Conservation (phyloP, 2,888 invertebrate genomes). For the Polyploca ridens region DNA sequence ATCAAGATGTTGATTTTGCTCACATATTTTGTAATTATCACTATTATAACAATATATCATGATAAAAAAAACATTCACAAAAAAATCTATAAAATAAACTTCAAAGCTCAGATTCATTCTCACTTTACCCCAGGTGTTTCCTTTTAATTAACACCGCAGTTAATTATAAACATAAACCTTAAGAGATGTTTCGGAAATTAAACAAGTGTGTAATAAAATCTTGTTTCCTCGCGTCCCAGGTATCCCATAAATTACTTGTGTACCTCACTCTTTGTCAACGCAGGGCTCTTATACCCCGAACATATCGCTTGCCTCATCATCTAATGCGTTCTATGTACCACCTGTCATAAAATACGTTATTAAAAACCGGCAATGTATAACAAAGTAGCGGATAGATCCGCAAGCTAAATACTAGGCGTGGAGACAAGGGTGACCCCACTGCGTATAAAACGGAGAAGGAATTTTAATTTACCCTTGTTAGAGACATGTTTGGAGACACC, state of each 20-base stretch:
- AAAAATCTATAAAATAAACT: background rate
- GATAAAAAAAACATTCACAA: background rate
- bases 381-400: background rate
- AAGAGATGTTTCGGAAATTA: constrained; percentile 55
- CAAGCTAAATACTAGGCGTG: constrained; percentile 14
- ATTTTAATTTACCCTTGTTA: constrained; percentile 79
- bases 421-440: constrained; percentile 50
- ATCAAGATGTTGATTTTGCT: no score
- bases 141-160: constrained; percentile 45
- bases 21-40: no score
- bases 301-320: constrained; percentile 9
- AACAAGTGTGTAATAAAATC: constrained; percentile 66
- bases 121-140: constrained; percentile 22
- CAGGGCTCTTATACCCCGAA: constrained; percentile 17
- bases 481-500: constrained; percentile 45
- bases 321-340: constrained; percentile 14
- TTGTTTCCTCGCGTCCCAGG: constrained; percentile 49
- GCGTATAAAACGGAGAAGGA: constrained; percentile 61
- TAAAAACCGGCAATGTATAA: constrained; percentile 16
- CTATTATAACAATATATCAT: no score
- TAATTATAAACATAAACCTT: constrained; percentile 48
- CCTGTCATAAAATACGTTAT: background rate
- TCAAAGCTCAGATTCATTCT: constrained; percentile 13
- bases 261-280: constrained; percentile 43
- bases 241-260: constrained; percentile 55